Base-by-base conservation (phyloP, 2,888 invertebrate genomes). In the Metallyticus violacea region DNA sequence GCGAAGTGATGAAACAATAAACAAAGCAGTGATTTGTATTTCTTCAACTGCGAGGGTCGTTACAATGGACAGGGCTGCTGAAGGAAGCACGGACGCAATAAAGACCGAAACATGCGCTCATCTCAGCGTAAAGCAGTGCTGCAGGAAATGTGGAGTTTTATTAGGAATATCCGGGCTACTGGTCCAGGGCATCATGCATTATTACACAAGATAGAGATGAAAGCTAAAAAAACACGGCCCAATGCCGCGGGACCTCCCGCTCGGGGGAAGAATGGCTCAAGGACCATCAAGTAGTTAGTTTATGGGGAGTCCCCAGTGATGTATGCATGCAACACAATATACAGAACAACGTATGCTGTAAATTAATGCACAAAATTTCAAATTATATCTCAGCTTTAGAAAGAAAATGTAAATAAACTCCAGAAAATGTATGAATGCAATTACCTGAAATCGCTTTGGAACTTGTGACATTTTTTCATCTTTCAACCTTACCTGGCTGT, bases 21-120 rank as follows among this genome's bases (percentile, higher is more conserved):
- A 62, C 40, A 62, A 62, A 62, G 40, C 40, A 62, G 40, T 62
- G 40, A 62, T 62, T 62, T 62, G 40, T 62, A 62, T 62, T 62
- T 62, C 40, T 62, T 62, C 40, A 62, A 62, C 40, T 62, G 40
- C 40, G 40, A 62, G 40, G 40, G 40, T 62, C 40, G 40, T 1
- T 9, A 62, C 40, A 62, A 62, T 62, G 40, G 40, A 62, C 40
- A 62, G 40, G 40, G 40, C n/a, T 6, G 77, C 26, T 26, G 83
- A 83, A 83, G 83, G 83, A 77, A 83, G 83, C 27, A n/a, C 83
- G 77, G 83, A 77, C 83, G 83, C 83, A 77, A 83, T 83, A 83
- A 83, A 83, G 83, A 83, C 76, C 83, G 76, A 83, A 81, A n/a
- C 83, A 7, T 26, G 83, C 40, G 25, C 83, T 62, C 83, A 77